These are phyloP conservation scores for Lindbergichthys nudifrons DNA, from an alignment of 2,797 vertebrate genomes.

Conservation along the genomic window DNA sequence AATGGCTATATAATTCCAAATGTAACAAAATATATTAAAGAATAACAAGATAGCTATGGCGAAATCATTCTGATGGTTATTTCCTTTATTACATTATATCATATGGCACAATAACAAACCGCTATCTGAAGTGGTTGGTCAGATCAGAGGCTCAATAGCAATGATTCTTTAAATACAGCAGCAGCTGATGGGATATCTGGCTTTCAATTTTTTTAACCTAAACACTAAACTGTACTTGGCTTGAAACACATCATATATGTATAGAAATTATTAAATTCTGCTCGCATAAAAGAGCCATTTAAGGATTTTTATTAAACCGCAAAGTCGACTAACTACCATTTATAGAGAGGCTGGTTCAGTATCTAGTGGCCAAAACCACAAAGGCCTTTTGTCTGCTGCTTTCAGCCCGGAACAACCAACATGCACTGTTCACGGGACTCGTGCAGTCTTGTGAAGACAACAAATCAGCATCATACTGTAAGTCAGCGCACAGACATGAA, in stretches of 20 bases:
- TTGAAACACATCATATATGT: conserved; percentile 21
- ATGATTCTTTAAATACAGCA: conserved; percentile 10
- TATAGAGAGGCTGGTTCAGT: conserved; percentile 31
- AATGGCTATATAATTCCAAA: not conserved
- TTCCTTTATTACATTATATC: too few species aligned
- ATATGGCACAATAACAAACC: not conserved
- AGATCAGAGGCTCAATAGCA: conserved; percentile 25
- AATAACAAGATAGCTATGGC: not conserved
- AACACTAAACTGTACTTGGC: conserved; percentile 16
- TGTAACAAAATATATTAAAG: not conserved
- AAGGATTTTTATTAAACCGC: conserved; percentile 19
- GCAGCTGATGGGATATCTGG: conserved; percentile 14
- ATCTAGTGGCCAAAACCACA: conserved; percentile 41
- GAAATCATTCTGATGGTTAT: not conserved
- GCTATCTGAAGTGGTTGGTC: not conserved
- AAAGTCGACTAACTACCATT: conserved; percentile 33
- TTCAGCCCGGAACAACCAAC: not conserved
- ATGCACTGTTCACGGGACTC: not conserved
- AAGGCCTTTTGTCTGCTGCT: conserved; percentile 36
- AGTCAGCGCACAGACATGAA: not conserved
- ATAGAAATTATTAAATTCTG: conserved; percentile 17
- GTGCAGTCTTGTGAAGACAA: not conserved
- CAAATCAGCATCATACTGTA: not conserved
- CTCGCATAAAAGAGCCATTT: conserved; percentile 24
- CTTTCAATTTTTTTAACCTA: conserved; percentile 21